These are phyloP conservation scores for Pteronura brasiliensis DNA, from an alignment of 2,113 vertebrate species.

Conservation along the genomic window DNA sequence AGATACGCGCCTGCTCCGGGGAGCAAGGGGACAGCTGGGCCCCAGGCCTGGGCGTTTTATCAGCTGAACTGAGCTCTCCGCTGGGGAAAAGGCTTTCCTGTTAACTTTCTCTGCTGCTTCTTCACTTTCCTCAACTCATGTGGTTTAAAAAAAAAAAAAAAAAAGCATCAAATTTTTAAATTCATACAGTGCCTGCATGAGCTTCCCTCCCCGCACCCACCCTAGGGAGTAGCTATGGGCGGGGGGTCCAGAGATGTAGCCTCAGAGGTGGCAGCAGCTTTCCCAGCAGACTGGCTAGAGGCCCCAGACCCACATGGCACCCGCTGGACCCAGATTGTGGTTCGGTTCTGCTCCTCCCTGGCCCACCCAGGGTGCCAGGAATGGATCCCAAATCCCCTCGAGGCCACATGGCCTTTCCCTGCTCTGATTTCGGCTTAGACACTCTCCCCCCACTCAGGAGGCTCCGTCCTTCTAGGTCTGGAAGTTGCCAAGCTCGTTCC, in stretches of 20 bases:
- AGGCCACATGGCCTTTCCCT: accelerated
- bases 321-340: neutral
- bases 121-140: neutral
- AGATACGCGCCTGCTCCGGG: accelerated
- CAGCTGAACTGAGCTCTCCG: neutral
- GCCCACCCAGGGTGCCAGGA: accelerated
- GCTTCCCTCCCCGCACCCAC: neutral
- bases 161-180: neutral
- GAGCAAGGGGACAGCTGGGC: neutral
- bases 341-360: neutral
- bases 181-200: neutral
- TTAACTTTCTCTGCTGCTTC: neutral
- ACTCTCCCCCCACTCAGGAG: accelerated
- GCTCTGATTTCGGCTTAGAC: neutral
- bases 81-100: neutral
- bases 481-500: neutral
- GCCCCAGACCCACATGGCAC: neutral
- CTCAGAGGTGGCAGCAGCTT: neutral
- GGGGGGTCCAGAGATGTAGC: neutral
- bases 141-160: neutral
- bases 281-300: accelerated
- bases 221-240: neutral
- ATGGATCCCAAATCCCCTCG: neutral
- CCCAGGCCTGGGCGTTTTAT: no score
- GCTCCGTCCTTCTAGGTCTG: neutral